Evolutionary conservation across 92 coral and sea anemone species (phyloP).

Genomic region (Anthopleura xanthogrammica): DNA sequence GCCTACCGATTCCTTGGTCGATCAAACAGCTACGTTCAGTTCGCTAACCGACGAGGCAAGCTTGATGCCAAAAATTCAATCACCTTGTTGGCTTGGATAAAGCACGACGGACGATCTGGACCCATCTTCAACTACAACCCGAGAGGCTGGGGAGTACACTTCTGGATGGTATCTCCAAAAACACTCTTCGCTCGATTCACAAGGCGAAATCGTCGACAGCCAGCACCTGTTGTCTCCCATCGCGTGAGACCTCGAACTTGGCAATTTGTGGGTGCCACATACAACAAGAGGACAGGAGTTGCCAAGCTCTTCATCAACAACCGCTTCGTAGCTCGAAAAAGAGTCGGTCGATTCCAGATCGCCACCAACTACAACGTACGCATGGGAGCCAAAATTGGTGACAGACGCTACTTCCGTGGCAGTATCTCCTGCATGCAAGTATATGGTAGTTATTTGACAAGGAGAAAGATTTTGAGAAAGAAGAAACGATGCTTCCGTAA

Average conservation of each 20-base stretch:
- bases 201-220: conserved; percentile 38
- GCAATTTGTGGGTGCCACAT: conserved; percentile 68
- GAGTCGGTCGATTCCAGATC: conserved; percentile 37
- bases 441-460: no score
- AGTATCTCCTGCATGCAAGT: conserved; percentile 76
- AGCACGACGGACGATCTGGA: no score
- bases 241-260: conserved; percentile 40
- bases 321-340: conserved; percentile 35
- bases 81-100: no score
- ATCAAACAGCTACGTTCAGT: background rate
- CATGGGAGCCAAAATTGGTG: conserved; percentile 61
- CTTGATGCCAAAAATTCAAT: no score
- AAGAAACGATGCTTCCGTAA: conserved; percentile 31
- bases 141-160: conserved; percentile 67
- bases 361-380: conserved; percentile 63
- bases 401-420: conserved; percentile 60
- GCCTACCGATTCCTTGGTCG: conserved; percentile 24
- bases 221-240: conserved; percentile 26
- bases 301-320: conserved; percentile 58
- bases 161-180: conserved; percentile 58
- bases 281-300: conserved; percentile 42
- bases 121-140: no score
- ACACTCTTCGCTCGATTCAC: conserved; percentile 66
- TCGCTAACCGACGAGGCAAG: background rate
- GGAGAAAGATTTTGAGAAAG: conserved; percentile 17